These are phyloP conservation scores for Physeter macrocephalus DNA, from an alignment of 2,113 vertebrate genomes.

Conservation along the genomic window DNA sequence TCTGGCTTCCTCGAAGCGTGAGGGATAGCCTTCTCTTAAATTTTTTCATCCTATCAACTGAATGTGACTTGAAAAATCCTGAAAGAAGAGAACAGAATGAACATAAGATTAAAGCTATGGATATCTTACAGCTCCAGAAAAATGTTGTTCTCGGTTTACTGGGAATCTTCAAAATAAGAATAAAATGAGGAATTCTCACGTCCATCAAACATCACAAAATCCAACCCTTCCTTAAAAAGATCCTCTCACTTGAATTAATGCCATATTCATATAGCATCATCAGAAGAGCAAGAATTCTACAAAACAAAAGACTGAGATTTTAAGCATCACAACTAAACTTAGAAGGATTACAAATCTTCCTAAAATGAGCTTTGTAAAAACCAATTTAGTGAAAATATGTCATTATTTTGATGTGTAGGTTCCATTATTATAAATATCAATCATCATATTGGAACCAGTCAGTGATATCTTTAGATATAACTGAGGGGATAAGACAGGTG, in stretches of 20 bases:
- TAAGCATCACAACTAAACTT: background rate
- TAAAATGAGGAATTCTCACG: background rate
- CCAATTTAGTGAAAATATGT: background rate
- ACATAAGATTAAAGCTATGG: conserved; percentile 33
- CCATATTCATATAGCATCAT: background rate
- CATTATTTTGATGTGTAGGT: background rate
- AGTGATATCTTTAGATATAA: background rate
- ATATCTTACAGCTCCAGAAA: conserved; percentile 38
- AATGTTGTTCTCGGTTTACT: background rate
- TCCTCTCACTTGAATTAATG: background rate
- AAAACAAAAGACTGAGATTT: background rate
- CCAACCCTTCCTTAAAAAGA: conserved; percentile 14
- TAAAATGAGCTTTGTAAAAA: background rate
- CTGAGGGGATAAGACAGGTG: background rate
- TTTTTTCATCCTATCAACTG: conserved; percentile 95
- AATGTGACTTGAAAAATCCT: conserved; percentile 85
- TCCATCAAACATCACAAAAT: background rate
- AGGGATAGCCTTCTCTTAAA: conserved; percentile 97
- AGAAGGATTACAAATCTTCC: background rate
- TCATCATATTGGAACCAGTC: background rate
- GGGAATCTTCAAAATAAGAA: conserved; percentile 1
- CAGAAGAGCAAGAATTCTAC: background rate
- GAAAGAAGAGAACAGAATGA: conserved; percentile 51
- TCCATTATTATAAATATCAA: background rate
- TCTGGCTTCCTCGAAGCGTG: conserved; percentile 96